Evolutionary conservation across 92 coral and sea anemone genomes (phyloP).

Genomic region (Anthopleura xanthogrammica): DNA sequence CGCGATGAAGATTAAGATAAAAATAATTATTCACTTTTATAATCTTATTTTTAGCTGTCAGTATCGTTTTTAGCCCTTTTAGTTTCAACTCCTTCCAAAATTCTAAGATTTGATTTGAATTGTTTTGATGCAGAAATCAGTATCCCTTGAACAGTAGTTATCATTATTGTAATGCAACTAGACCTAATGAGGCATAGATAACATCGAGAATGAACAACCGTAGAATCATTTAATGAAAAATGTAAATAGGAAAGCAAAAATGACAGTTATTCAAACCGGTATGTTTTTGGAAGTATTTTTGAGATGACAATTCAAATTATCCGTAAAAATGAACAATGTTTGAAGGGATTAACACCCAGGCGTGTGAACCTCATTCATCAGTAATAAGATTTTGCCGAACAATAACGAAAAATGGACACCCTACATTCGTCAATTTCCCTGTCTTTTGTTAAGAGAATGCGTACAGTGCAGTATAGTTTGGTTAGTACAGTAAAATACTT

Average conservation of each 20-base stretch:
- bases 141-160: neutral
- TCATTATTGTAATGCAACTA: conserved; percentile 3
- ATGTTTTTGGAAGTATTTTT: neutral
- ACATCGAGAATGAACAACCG: neutral
- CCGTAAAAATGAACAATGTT: neutral
- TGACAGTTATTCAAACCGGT: neutral
- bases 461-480: too few relatives aligned
- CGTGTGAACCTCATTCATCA: neutral
- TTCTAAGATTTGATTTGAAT: neutral
- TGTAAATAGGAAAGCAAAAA: neutral
- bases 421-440: too few relatives aligned
- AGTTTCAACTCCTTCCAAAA: neutral
- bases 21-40: neutral
- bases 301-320: neutral
- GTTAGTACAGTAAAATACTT: too few relatives aligned
- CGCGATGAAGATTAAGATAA: neutral
- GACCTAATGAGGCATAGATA: conserved; percentile 13
- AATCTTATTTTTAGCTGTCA: neutral
- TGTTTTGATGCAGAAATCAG: neutral
- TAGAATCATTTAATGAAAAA: neutral
- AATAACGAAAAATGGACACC: too few relatives aligned
- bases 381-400: too few relatives aligned
- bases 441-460: too few relatives aligned
- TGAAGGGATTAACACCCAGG: neutral
- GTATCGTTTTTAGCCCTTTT: neutral